phyloP scores from a whole-genome alignment of 2,797 vertebrate species.

The Scolopax rusticola region DNA sequence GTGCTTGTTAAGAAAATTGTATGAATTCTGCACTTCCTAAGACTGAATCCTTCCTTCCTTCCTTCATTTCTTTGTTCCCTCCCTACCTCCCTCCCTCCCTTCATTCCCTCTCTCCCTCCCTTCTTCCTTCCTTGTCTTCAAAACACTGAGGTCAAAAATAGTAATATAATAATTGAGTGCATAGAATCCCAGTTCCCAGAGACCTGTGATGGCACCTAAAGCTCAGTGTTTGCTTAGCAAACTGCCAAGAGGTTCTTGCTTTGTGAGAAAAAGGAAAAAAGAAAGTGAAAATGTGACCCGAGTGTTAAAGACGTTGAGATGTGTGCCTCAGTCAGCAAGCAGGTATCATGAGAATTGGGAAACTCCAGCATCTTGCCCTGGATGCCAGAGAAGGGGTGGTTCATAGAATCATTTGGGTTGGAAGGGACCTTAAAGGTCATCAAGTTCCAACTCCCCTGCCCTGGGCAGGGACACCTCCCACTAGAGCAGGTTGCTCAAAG shows the following conservation, averaged over 20 bases:
- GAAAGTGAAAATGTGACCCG: fast-evolving
- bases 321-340: fast-evolving
- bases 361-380: not conserved
- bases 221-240: not conserved
- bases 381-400: not conserved
- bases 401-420: no score
- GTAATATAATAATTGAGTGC: not conserved
- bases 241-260: not conserved
- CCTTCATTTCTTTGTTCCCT: not conserved
- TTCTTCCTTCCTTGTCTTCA: not conserved
- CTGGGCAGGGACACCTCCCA: no score
- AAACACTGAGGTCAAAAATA: not conserved
- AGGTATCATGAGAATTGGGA: not conserved
- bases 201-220: not conserved
- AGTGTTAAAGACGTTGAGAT: not conserved
- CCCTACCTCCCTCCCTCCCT: not conserved
- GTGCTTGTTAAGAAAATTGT: not conserved
- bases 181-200: not conserved
- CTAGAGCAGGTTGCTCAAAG: no score
- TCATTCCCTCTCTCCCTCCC: not conserved
- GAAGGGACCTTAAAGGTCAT: no score
- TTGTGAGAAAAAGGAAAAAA: not conserved
- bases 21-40: not conserved
- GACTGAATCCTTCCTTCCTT: not conserved
- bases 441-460: no score